Percentiles rank a stretch among this genome's conserved stretches.
Conservation (phyloP, 2,113 vertebrate species). For the Pyrgilauda ruficollis region DNA sequence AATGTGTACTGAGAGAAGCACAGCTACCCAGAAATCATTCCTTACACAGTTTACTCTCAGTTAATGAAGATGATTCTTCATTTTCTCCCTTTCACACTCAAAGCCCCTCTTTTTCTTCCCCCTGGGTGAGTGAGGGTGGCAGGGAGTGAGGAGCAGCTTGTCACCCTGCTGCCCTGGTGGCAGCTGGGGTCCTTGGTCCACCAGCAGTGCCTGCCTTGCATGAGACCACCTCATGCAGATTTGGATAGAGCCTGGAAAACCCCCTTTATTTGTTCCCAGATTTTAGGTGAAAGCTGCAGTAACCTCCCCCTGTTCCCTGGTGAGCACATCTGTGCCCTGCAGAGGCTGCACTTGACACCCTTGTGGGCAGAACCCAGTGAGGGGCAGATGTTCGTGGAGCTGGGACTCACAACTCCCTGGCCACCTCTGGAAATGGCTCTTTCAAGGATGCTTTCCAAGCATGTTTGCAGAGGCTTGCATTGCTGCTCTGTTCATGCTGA, state of each 20-base stretch:
- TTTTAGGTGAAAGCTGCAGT: background rate
- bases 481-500: background rate
- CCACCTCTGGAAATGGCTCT: background rate
- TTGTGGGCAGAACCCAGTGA: background rate
- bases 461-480: conserved; percentile 2
- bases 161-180: background rate
- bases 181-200: background rate
- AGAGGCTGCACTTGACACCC: background rate
- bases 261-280: background rate
- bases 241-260: background rate
- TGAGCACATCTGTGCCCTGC: background rate
- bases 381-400: background rate
- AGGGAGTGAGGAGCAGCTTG: background rate
- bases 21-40: background rate
- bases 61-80: background rate
- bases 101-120: rapidly evolving
- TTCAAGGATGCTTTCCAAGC: background rate
- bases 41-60: background rate
- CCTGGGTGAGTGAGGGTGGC: background rate
- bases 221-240: background rate
- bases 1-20: background rate
- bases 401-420: background rate
- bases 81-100: background rate
- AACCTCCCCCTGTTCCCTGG: background rate
- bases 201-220: rapidly evolving